Evolutionary conservation across 2,888 invertebrate genomes (phyloP), one percentile per base, ranked within the genome.

Genomic region (Marronus borbonicus): DNA sequence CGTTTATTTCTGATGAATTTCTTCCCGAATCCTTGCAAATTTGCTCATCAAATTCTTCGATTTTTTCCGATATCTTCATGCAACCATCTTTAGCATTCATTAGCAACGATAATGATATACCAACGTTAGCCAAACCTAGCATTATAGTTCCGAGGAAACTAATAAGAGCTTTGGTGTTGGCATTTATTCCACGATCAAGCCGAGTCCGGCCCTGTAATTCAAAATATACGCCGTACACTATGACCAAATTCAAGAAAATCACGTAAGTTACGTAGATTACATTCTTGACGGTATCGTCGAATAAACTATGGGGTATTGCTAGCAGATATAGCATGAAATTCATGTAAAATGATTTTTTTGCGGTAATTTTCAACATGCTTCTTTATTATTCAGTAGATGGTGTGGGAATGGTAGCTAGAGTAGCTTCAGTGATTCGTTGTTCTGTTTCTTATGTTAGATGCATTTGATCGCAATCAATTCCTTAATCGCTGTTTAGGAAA

Each of bases 161-260:
- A 17, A 64, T 64, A 17, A 64, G 31, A 3, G 3, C 31, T 14
- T 14, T 64, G 17, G 64, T 39, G 7, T 3, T 8, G 17, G 64
- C 4, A 3, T 28, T 17, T 14, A 31, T 36, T 58, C 20, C 8
- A 10, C 5, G 8, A 20, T 8, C 20, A 7, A 5, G 5, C n/a
- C 12, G n/a, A 5, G 31, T 10, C 10, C 64, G 64, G 4, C 64
- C 64, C 4, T 64, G 64, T 64, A 64, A 12, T 64, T 64, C 64
- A n/a, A 64, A 17, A 14, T 64, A 36, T n/a, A 64, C 64, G 2
- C 10, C 64, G 31, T 36, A 64, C 14, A 36, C 28, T 14, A 64
- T 36, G 3, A 14, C 36, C 31, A 64, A 36, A 17, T 64, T 64
- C 3, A 64, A 8, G 36, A 28, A 64, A 14, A 64, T 36, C 36